Base-by-base conservation (phyloP, 30 jellyfish, hydroid and myxozoan genomes). In the Turritopsis rubra region DNA sequence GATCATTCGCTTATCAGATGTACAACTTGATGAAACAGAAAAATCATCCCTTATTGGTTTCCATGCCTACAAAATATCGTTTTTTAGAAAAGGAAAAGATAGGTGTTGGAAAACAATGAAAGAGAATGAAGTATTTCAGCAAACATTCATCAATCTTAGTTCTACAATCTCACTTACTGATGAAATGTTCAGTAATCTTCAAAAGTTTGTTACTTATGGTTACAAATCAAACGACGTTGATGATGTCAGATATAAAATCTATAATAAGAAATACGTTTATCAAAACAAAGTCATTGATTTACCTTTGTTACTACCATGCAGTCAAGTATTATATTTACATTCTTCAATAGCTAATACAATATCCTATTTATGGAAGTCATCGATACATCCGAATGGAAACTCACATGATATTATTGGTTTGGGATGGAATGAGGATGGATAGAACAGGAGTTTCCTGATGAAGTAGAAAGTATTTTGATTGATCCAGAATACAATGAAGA, bases 381-480 rank as follows among this genome's bases (percentile, higher is more conserved):
- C 77, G 30, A 5, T 16, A 41, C 60, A 41, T 5, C 60, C 60
- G 13, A 41, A 3, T 41, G 60, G 5, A 3, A 41, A 41, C 60
- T 5, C 77, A 68, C 16, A 68, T 68, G 77, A 68, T 68, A 16
- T 26, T 16, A 68, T 68, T 16, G 77, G 77, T 68, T 3, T 68
- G 8, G 77, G 77, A 16, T 68, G 77, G 77, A 68, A 68, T 8
- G 13, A 68, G 29, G 77, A 68, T 68, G 77, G 77, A 16, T 68
- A 1, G 30, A 68, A 68, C 13, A 68, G 16, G 28, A 68, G 16
- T 68, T 68, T 68, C 77, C 30, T 3, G 7, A 5, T 68, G 77
- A 68, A 3, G 16, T 68, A 68, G 30, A 68, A 41, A 13, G 9
- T 5, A 41, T 41, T 3, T 41, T 41, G 13, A 41, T 41, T 41